A percentile compares a stretch with the other conserved stretches of the same genome.
Conservation (phyloP, 2,888 invertebrate species). For the Melinaea marsaeus region DNA sequence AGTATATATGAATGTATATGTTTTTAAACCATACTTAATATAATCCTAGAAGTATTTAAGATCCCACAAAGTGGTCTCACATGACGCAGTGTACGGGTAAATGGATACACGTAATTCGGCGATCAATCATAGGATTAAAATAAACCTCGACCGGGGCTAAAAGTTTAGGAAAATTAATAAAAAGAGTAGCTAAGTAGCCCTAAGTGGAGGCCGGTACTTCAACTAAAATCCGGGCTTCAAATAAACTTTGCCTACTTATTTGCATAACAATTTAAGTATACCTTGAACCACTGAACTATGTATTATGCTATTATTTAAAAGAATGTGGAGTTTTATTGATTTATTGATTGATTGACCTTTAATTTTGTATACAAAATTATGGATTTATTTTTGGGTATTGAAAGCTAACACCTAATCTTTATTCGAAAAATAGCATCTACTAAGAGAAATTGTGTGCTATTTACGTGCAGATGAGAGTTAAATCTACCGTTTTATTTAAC, state of each 20-base stretch:
- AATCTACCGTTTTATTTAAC: slow-evolving; percentile 44
- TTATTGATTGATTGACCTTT: too few relatives aligned
- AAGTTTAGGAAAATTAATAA: slow-evolving; percentile 42
- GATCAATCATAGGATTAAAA: slow-evolving; percentile 64
- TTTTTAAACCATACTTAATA: too few relatives aligned
- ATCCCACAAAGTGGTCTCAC: neutral
- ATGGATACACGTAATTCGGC: slow-evolving; percentile 45
- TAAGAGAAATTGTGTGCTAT: slow-evolving; percentile 13
- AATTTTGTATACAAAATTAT: too few relatives aligned
- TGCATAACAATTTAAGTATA: slow-evolving; percentile 5
- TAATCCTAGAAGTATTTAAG: too few relatives aligned
- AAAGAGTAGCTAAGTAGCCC: slow-evolving; percentile 20
- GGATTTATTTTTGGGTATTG: too few relatives aligned
- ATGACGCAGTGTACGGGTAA: slow-evolving; percentile 16
- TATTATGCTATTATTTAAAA: too few relatives aligned
- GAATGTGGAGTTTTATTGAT: too few relatives aligned
- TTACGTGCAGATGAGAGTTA: slow-evolving; percentile 35
- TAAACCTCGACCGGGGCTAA: slow-evolving; percentile 44
- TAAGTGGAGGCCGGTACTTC: slow-evolving; percentile 15
- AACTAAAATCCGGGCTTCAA: slow-evolving; percentile 11
- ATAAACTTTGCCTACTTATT: slow-evolving; percentile 3
- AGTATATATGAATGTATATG: neutral
- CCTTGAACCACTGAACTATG: too few relatives aligned
- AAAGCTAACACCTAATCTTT: neutral
- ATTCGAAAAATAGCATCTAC: slow-evolving; percentile 15